These are phyloP conservation scores for Danaus chrysippus DNA, from an alignment of 2,888 invertebrate genomes.

Conservation along the genomic window DNA sequence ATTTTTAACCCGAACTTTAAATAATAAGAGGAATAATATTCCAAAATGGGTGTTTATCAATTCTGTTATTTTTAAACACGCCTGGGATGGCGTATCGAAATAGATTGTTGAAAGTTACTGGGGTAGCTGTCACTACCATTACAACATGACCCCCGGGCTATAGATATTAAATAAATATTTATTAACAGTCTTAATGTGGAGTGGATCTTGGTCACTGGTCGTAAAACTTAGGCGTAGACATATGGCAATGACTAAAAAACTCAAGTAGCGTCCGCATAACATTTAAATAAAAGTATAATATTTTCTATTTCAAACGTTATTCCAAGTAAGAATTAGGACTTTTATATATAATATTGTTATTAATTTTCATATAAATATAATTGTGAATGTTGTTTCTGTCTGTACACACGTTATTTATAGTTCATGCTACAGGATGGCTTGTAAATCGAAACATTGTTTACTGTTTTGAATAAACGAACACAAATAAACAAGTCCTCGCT, in stretches of 20 bases:
- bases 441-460: slow-evolving; percentile 72
- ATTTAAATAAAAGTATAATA: slow-evolving; percentile 8
- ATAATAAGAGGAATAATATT: background rate
- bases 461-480: slow-evolving; percentile 46
- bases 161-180: slow-evolving; percentile 20
- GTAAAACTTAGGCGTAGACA: slow-evolving; percentile 59
- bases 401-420: slow-evolving; percentile 57
- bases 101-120: slow-evolving; percentile 50
- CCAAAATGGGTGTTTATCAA: background rate
- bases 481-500: slow-evolving; percentile 46
- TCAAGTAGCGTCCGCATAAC: slow-evolving; percentile 50
- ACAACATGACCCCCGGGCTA: slow-evolving; percentile 38
- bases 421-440: slow-evolving; percentile 61
- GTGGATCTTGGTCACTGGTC: slow-evolving; percentile 48
- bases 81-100: slow-evolving; percentile 61
- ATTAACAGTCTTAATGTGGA: slow-evolving; percentile 31
- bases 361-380: background rate
- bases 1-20: too few species aligned
- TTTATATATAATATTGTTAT: background rate
- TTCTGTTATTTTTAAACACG: slow-evolving; percentile 56
- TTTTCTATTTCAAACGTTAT: background rate
- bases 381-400: slow-evolving; percentile 37
- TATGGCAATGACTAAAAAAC: slow-evolving; percentile 71
- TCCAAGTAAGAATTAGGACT: background rate
- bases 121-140: slow-evolving; percentile 47